phyloP scores from a whole-genome alignment of 2,113 vertebrate genomes.

The Oncorhynchus mykiss region DNA sequence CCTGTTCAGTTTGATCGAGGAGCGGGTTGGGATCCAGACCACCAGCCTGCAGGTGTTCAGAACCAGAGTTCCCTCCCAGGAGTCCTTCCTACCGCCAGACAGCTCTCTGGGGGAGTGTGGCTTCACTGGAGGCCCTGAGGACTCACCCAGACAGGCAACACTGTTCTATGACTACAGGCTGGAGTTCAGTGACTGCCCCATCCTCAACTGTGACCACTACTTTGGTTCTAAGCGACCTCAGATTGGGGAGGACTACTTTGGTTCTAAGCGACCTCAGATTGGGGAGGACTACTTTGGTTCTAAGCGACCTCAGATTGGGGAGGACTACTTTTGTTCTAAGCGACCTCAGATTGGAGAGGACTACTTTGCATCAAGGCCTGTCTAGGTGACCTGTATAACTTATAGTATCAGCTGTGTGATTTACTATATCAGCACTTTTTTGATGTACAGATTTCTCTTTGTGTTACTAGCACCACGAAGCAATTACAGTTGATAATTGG shows the following conservation, averaged over 20 bases:
- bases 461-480: not conserved
- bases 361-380: not conserved
- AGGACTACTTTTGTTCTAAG: constrained; percentile 23
- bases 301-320: not conserved
- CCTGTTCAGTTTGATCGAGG: constrained; percentile 35
- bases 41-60: constrained; percentile 37
- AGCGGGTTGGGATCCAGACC: constrained; percentile 27
- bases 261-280: not conserved
- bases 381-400: not conserved
- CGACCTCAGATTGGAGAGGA: not conserved
- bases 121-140: constrained; percentile 31
- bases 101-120: constrained; percentile 41
- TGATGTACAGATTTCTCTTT: not conserved
- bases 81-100: constrained; percentile 12
- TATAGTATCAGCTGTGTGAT: not conserved
- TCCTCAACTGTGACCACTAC: constrained; percentile 51
- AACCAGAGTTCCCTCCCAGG: constrained; percentile 14
- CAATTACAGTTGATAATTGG: not conserved
- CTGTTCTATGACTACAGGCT: constrained; percentile 48
- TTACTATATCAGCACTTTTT: not conserved
- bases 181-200: constrained; percentile 35
- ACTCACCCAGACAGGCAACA: constrained; percentile 8
- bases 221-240: constrained; percentile 1
- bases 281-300: constrained; percentile 29
- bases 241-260: constrained; percentile 16